Evolutionary conservation across 2,113 vertebrate species (phyloP).

Genomic region (Delphinapterus leucas): DNA sequence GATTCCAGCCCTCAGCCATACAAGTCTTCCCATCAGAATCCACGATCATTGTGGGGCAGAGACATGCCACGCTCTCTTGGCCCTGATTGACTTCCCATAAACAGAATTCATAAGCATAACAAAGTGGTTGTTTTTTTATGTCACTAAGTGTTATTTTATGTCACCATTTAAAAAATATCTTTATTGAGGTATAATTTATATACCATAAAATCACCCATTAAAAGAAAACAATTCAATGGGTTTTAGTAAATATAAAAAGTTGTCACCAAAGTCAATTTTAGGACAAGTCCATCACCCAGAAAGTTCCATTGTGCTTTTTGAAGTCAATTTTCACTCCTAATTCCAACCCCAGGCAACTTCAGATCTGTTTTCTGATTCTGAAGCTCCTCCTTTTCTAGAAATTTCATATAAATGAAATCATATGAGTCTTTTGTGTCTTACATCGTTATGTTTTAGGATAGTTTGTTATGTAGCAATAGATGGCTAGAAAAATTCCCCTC

Average conservation of each 20-base stretch:
- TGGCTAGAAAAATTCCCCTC: background rate
- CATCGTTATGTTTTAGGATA: background rate
- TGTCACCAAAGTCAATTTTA: background rate
- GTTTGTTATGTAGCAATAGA: background rate
- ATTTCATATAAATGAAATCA: background rate
- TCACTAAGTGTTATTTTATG: background rate
- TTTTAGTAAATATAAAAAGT: background rate
- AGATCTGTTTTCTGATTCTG: background rate
- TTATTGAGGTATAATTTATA: background rate
- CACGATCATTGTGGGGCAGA: background rate
- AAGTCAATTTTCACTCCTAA: background rate
- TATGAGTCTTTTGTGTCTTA: background rate
- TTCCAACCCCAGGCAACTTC: background rate
- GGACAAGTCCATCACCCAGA: background rate
- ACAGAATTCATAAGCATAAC: background rate
- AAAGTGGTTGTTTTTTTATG: background rate
- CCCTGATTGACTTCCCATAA: background rate
- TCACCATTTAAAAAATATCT: background rate
- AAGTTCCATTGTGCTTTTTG: background rate
- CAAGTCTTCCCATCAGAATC: background rate
- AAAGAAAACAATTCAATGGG: background rate
- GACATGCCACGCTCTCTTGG: fast-evolving
- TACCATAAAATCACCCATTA: background rate
- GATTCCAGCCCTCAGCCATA: background rate
- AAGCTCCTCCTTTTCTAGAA: background rate